Conservation (phyloP, 2,888 invertebrate species). For the Trissolcus brochymenae region DNA sequence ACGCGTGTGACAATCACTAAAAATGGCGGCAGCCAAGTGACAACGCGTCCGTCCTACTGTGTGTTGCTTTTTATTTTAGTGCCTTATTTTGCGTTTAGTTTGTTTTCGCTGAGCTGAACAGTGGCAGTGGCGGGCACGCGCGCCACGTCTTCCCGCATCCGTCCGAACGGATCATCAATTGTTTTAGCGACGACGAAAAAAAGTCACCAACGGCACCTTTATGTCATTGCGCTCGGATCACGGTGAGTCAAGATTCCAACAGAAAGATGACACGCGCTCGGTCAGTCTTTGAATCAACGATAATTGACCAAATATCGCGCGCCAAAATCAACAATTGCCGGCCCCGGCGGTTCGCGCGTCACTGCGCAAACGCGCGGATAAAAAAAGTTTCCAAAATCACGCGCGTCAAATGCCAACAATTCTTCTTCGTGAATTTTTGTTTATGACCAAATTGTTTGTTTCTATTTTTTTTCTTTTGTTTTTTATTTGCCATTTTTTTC, state of each 20-base stretch:
- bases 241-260: slow-evolving; percentile 62
- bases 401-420: too few species aligned
- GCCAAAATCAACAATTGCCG: slow-evolving; percentile 31
- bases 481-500: too few species aligned
- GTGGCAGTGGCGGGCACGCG: slow-evolving; percentile 19
- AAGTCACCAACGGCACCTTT: slow-evolving; percentile 55
- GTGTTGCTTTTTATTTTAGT: slow-evolving; percentile 66
- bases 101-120: slow-evolving; percentile 30
- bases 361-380: slow-evolving; percentile 38
- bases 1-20: slow-evolving; percentile 59
- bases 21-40: slow-evolving; percentile 73
- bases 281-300: slow-evolving; percentile 52
- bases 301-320: slow-evolving; percentile 60
- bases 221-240: slow-evolving; percentile 64
- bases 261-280: slow-evolving; percentile 62
- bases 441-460: too few species aligned
- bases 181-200: slow-evolving; percentile 16
- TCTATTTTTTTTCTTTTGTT: too few species aligned
- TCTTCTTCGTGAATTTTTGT: too few species aligned
- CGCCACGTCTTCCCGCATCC: slow-evolving; percentile 14
- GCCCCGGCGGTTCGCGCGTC: neutral
- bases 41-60: slow-evolving; percentile 70
- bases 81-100: slow-evolving; percentile 59
- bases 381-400: neutral
- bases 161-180: slow-evolving; percentile 4